Percentiles rank a stretch among this genome's conserved stretches.
Evolutionary conservation across 2,797 vertebrate species (phyloP).

Genomic region (Takifugu ocellatus): DNA sequence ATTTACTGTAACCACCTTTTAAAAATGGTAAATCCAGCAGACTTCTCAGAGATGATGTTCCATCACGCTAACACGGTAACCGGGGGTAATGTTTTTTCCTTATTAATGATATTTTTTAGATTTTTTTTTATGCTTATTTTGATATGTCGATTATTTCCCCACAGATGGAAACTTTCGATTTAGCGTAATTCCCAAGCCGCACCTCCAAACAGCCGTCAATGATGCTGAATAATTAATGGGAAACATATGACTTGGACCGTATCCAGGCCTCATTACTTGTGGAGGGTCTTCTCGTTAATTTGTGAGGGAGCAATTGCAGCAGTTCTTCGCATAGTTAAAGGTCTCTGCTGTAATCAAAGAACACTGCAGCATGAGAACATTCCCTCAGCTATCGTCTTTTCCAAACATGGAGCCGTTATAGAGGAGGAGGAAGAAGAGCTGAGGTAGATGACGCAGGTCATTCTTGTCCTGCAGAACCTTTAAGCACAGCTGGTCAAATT

Average conservation of each 20-base stretch:
- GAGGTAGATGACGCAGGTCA: constrained; percentile 3
- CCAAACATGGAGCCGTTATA: constrained; percentile 23
- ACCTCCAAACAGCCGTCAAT: constrained; percentile 30
- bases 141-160: constrained; percentile 1
- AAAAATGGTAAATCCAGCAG: constrained; percentile 15
- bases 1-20: constrained; percentile 29
- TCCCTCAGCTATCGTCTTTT: constrained; percentile 44
- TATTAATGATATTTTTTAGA: neutral
- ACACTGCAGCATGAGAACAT: constrained; percentile 59
- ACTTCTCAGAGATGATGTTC: constrained; percentile 34
- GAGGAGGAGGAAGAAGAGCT: constrained; percentile 5
- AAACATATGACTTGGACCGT: constrained; percentile 39
- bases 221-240: constrained; percentile 51
- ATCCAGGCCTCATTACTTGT: constrained; percentile 47
- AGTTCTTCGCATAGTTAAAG: constrained; percentile 35
- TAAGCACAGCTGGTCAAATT: neutral
- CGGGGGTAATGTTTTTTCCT: neutral
- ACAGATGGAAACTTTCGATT: constrained; percentile 9
- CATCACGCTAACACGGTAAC: constrained; percentile 12
- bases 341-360: constrained; percentile 52
- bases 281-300: constrained; percentile 35
- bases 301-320: constrained; percentile 47
- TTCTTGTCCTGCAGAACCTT: neutral
- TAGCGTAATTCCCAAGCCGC: constrained; percentile 11
- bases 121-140: neutral